Evolutionary conservation across 2,888 invertebrate species (phyloP).

Genomic region (Thysanoteuthis rhombus): DNA sequence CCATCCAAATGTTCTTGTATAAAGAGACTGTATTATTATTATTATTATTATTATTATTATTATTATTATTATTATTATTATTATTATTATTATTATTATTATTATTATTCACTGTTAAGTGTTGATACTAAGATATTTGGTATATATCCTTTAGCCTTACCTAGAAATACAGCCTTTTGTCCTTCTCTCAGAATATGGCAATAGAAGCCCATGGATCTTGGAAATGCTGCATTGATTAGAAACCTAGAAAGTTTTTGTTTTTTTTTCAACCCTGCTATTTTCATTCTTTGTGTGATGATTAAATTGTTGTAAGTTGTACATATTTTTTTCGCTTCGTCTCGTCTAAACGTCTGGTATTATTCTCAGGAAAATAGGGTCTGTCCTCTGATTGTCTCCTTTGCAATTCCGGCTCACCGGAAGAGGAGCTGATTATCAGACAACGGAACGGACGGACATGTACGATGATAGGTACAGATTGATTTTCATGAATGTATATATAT

Average conservation of each 20-base stretch:
- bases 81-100: too few species aligned
- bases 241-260: neutral
- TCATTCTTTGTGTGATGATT: neutral
- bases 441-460: neutral
- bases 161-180: too few species aligned
- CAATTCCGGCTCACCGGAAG: neutral
- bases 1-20: too few species aligned
- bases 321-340: neutral
- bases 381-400: neutral
- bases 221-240: too few species aligned
- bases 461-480: neutral
- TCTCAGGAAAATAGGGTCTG: neutral
- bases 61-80: too few species aligned
- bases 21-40: too few species aligned
- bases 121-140: too few species aligned
- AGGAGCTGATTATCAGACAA: neutral
- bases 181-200: too few species aligned
- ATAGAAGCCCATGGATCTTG: too few species aligned
- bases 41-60: too few species aligned
- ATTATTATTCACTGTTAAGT: too few species aligned
- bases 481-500: neutral
- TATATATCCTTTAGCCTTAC: too few species aligned
- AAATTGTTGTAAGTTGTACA: neutral
- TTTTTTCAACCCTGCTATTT: neutral
- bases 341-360: neutral